Conservation (phyloP, 2,888 invertebrate genomes). For the Hypsopygia costalis region DNA sequence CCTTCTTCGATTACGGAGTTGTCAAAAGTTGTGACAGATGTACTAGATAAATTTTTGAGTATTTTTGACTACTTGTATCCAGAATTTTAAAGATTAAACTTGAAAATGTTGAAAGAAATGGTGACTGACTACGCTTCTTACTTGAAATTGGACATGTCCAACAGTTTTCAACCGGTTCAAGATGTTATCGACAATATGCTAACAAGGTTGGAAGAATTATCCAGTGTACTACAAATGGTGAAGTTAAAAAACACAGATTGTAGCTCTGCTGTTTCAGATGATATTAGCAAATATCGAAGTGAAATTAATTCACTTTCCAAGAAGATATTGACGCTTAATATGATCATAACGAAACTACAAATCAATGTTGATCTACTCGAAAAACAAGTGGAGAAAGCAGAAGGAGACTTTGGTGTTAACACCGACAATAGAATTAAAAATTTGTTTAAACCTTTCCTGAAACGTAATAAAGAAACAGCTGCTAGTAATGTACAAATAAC, state of each 20-base stretch:
- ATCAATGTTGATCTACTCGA: slow-evolving; percentile 78
- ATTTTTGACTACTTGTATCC: slow-evolving; percentile 68
- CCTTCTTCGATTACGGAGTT: slow-evolving; percentile 53
- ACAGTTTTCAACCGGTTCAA: slow-evolving; percentile 80
- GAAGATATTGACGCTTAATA: slow-evolving; percentile 76
- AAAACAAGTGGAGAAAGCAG: slow-evolving; percentile 80
- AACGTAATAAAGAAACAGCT: slow-evolving; percentile 41
- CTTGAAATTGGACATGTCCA: slow-evolving; percentile 74
- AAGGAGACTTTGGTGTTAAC: slow-evolving; percentile 78
- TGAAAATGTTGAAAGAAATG: slow-evolving; percentile 72
- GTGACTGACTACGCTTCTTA: slow-evolving; percentile 78
- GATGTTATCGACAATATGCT: slow-evolving; percentile 84
- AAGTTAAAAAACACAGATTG: slow-evolving; percentile 69
- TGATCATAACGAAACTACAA: slow-evolving; percentile 73
- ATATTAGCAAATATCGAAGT: slow-evolving; percentile 71
- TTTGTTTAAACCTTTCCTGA: slow-evolving; percentile 82
- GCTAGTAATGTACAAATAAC: slow-evolving; percentile 17
- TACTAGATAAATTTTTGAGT: slow-evolving; percentile 52
- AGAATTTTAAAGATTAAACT: slow-evolving; percentile 62
- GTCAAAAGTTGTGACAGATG: slow-evolving; percentile 57
- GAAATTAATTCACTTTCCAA: slow-evolving; percentile 76
- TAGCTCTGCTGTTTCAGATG: slow-evolving; percentile 66
- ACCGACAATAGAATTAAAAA: slow-evolving; percentile 80
- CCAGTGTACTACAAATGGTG: slow-evolving; percentile 81
- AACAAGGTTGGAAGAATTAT: slow-evolving; percentile 83